Percentiles rank a stretch among this genome's conserved stretches.
These are phyloP conservation scores for Sphaerophoria rueppellii DNA, from an alignment of 2,888 invertebrate species.

Conservation along the genomic window DNA sequence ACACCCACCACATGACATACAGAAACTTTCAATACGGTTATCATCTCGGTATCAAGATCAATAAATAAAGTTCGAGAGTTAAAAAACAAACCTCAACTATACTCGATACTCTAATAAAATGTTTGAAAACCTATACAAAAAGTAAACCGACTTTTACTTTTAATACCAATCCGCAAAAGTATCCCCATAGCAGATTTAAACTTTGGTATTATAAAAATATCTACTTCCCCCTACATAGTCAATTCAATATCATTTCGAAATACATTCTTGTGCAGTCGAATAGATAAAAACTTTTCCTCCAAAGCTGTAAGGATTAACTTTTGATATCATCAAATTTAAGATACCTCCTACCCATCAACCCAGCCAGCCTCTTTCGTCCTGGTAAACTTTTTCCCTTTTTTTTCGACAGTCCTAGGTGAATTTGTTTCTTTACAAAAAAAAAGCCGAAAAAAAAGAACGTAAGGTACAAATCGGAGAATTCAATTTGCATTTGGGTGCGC, in stretches of 20 bases:
- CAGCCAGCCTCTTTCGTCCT: constrained; percentile 17
- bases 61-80: no score
- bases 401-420: constrained; percentile 1
- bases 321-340: constrained; percentile 46
- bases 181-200: constrained; percentile 27
- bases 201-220: constrained; percentile 40
- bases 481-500: constrained; percentile 64
- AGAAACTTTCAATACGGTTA: no score
- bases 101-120: not conserved
- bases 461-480: constrained; percentile 53
- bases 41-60: no score
- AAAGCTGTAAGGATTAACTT: constrained; percentile 52
- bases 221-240: constrained; percentile 4
- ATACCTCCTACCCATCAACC: not conserved
- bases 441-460: not conserved
- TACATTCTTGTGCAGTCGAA: constrained; percentile 42
- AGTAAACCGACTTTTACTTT: not conserved
- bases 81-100: not conserved
- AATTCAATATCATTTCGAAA: constrained; percentile 45
- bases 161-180: not conserved
- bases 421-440: not conserved
- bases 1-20: no score
- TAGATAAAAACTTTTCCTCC: constrained; percentile 43
- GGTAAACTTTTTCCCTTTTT: constrained; percentile 27
- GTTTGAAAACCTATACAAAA: not conserved